Evolutionary conservation across 2,113 vertebrate genomes (phyloP).

Genomic region (Podarcis muralis): DNA sequence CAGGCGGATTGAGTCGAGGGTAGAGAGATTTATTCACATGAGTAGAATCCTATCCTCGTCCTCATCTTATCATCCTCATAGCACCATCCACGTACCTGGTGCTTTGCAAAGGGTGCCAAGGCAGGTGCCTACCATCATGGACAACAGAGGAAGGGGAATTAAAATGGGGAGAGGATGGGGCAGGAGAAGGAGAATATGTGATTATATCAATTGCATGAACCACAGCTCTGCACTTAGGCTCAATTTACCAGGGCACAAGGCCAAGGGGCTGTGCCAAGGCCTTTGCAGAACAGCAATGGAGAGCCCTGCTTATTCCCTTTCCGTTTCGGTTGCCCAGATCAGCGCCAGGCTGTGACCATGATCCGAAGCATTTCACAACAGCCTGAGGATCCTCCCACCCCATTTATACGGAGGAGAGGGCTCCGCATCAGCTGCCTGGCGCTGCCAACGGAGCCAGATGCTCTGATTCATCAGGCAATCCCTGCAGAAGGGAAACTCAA

Average conservation of each 20-base stretch:
- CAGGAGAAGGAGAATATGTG: neutral
- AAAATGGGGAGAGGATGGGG: too few species aligned
- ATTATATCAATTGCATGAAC: neutral
- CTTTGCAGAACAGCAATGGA: neutral
- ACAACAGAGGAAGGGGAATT: neutral
- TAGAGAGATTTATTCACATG: neutral
- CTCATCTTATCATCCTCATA: neutral
- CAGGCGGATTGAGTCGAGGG: too few species aligned
- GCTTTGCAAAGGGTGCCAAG: neutral
- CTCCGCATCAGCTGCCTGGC: neutral
- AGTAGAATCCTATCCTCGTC: neutral
- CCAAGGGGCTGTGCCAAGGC: neutral
- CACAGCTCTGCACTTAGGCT: neutral
- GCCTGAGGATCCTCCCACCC: neutral
- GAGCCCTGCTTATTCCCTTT: too few species aligned
- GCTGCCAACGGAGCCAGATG: neutral
- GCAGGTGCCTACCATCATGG: neutral
- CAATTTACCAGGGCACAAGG: neutral
- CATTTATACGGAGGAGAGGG: neutral
- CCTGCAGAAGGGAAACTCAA: neutral
- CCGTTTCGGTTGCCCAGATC: neutral
- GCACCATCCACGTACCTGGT: neutral
- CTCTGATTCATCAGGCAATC: constrained; percentile 4
- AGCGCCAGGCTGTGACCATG: neutral
- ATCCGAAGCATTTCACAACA: neutral